These are phyloP conservation scores for Stercorarius parasiticus DNA, from an alignment of 2,113 vertebrate species.

Conservation along the genomic window DNA sequence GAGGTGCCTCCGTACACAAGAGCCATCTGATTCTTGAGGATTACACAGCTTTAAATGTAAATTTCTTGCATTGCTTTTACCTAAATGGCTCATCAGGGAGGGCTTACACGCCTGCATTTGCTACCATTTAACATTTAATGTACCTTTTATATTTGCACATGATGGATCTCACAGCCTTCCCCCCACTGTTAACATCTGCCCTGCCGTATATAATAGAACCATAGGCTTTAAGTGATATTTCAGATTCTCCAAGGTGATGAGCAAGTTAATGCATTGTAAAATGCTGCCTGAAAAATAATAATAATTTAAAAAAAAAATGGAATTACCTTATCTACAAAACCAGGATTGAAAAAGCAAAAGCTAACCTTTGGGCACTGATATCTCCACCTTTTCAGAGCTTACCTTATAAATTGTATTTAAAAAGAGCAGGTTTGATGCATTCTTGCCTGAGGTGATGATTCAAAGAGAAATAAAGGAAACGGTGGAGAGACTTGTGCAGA, in stretches of 20 bases:
- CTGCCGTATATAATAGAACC: slow-evolving; percentile 12
- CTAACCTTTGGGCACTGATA: neutral
- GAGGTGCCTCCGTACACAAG: neutral
- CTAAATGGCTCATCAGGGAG: slow-evolving; percentile 33
- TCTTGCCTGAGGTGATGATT: neutral
- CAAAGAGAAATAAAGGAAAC: neutral
- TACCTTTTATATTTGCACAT: slow-evolving; percentile 46
- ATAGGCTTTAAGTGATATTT: slow-evolving; percentile 31
- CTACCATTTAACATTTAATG: slow-evolving; percentile 12
- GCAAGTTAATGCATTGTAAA: slow-evolving; percentile 26
- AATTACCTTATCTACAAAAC: neutral
- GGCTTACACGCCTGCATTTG: slow-evolving; percentile 39
- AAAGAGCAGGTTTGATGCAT: neutral
- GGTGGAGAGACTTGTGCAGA: neutral
- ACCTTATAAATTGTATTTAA: neutral
- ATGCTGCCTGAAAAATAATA: neutral
- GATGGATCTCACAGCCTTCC: slow-evolving; percentile 19
- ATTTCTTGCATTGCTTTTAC: slow-evolving; percentile 51
- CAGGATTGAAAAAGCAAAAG: neutral
- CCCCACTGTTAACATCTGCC: slow-evolving; percentile 42
- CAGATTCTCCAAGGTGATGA: slow-evolving; percentile 37
- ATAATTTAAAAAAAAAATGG: neutral
- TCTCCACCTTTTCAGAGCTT: neutral
- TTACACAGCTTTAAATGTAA: slow-evolving; percentile 41
- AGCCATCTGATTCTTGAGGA: slow-evolving; percentile 35